Conservation (phyloP, 2,113 vertebrate genomes). For the Neodontobutis hainanensis region DNA sequence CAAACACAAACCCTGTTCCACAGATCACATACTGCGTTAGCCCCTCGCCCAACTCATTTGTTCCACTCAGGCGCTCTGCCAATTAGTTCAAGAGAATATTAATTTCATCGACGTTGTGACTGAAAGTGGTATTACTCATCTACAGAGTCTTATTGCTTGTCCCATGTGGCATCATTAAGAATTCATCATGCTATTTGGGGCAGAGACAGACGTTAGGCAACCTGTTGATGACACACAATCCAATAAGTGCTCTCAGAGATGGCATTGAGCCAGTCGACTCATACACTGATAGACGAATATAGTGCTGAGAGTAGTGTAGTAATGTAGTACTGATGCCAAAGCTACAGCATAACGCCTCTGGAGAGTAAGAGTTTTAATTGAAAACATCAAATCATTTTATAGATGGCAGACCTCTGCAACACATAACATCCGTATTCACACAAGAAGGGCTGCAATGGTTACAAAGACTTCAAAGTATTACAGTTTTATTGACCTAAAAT, state of each 20-base stretch:
- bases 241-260: slow-evolving; percentile 19
- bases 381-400: no score
- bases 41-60: slow-evolving; percentile 21
- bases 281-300: slow-evolving; percentile 30
- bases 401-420: no score
- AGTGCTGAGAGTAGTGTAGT: no score
- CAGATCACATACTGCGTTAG: no score
- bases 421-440: no score
- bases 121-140: slow-evolving; percentile 51
- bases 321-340: no score
- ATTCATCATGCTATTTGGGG: slow-evolving; percentile 51
- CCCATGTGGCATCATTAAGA: slow-evolving; percentile 43
- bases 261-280: slow-evolving; percentile 26
- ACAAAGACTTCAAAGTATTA: no score
- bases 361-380: no score
- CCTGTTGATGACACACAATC: slow-evolving; percentile 46
- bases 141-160: slow-evolving; percentile 37
- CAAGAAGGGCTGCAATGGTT: no score
- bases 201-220: slow-evolving; percentile 25
- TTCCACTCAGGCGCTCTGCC: slow-evolving; percentile 33
- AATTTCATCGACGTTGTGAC: slow-evolving; percentile 41
- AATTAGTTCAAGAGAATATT: slow-evolving; percentile 59
- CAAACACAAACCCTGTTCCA: background rate
- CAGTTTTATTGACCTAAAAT: no score
- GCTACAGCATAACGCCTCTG: no score